A percentile compares a stretch with the other conserved stretches of the same genome.
phyloP scores from a whole-genome alignment of 2,888 invertebrate genomes.

The Lapara coniferarum region DNA sequence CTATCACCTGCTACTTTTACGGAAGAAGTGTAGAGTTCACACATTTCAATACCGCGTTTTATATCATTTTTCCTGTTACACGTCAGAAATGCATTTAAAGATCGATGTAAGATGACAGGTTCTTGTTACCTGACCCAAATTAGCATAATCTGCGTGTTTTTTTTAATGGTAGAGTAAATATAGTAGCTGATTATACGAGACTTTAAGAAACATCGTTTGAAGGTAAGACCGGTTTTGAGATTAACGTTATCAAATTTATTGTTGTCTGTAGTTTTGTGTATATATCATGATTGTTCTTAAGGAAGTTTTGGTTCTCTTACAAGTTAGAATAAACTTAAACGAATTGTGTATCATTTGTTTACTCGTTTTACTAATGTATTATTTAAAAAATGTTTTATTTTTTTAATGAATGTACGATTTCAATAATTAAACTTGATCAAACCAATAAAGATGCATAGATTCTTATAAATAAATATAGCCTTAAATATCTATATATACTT shows the following conservation, averaged over 20 bases:
- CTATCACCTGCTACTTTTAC: neutral
- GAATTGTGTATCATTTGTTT: neutral
- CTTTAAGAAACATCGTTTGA: neutral
- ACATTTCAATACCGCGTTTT: neutral
- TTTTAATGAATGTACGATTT: no score
- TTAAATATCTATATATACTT: no score
- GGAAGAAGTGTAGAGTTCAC: conserved; percentile 13
- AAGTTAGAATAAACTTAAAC: neutral
- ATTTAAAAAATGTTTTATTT: no score
- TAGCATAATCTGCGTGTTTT: neutral
- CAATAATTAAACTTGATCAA: no score
- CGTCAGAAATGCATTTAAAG: conserved; percentile 11
- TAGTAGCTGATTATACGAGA: neutral
- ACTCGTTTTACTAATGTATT: no score
- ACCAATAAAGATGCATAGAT: no score
- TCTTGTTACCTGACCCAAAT: conserved; percentile 2
- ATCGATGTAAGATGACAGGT: conserved; percentile 10
- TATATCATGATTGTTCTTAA: neutral
- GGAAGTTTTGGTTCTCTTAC: neutral
- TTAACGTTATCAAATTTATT: neutral
- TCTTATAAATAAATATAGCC: no score
- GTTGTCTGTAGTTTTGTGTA: neutral
- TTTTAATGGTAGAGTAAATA: neutral
- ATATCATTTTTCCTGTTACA: neutral
- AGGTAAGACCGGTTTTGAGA: neutral